Conservation (phyloP, 2,797 vertebrate genomes). For the Halcyon badia region DNA sequence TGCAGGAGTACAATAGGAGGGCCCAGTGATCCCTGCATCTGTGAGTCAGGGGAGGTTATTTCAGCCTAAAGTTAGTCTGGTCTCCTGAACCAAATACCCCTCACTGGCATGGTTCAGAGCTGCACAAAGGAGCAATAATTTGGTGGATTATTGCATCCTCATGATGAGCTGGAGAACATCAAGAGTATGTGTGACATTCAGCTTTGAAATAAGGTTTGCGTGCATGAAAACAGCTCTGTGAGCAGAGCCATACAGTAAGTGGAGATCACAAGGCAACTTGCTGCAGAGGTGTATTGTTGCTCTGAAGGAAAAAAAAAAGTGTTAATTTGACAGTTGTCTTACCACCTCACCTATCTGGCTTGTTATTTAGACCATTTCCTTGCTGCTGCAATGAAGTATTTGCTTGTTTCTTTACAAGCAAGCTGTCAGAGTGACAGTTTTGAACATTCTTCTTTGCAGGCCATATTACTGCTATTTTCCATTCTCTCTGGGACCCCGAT, state of each 20-base stretch:
- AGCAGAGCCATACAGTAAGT: neutral
- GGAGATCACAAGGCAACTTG: neutral
- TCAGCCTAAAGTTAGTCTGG: neutral
- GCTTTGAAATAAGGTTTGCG: neutral
- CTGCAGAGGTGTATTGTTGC: neutral
- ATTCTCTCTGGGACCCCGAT: constrained; percentile 89
- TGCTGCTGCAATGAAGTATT: neutral
- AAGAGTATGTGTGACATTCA: neutral
- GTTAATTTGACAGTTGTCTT: neutral
- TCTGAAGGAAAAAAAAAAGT: neutral
- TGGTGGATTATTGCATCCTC: rapidly evolving
- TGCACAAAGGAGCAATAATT: neutral
- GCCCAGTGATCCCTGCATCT: neutral
- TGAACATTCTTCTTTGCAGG: constrained; percentile 69
- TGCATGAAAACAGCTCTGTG: neutral
- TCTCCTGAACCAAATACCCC: neutral
- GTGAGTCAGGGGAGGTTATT: neutral
- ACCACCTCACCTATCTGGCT: neutral
- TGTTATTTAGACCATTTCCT: neutral
- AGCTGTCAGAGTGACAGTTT: neutral
- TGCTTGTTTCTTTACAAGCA: neutral
- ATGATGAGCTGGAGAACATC: neutral
- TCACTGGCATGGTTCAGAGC: neutral
- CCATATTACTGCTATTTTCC: constrained; percentile 92
- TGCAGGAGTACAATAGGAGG: neutral